Evolutionary conservation across 2,888 invertebrate species (phyloP).

Genomic region (Scaptomyza polygonia): DNA sequence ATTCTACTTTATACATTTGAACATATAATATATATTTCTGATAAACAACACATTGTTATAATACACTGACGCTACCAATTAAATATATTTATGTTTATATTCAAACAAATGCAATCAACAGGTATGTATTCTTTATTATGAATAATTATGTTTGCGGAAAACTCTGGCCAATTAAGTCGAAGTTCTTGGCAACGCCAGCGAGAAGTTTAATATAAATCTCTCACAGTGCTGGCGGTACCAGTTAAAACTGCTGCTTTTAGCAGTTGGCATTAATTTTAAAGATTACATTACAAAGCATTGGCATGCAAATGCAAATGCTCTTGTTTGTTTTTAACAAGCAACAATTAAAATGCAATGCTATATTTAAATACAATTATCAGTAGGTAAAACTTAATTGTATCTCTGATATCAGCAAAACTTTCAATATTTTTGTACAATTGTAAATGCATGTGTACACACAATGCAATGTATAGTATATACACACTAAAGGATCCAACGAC

Average conservation of each 20-base stretch:
- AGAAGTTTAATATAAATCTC: constrained; percentile 84
- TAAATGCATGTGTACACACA: constrained; percentile 44
- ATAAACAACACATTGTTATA: background rate
- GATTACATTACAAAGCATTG: constrained; percentile 49
- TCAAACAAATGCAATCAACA: constrained; percentile 20
- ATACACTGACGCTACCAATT: background rate
- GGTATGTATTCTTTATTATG: constrained; percentile 17
- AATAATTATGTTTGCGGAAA: constrained; percentile 26
- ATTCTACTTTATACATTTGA: no score
- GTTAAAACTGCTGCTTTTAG: constrained; percentile 34
- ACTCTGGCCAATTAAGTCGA: constrained; percentile 39
- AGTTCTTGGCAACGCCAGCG: constrained; percentile 51
- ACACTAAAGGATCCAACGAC: constrained; percentile 37
- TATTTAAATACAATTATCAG: constrained; percentile 61
- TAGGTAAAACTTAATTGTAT: constrained; percentile 71
- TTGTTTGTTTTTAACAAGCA: constrained; percentile 42
- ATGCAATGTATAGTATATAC: constrained; percentile 22
- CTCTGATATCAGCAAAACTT: constrained; percentile 35
- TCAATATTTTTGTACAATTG: constrained; percentile 60
- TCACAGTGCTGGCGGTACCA: constrained; percentile 51
- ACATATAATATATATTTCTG: background rate
- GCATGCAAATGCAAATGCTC: constrained; percentile 34
- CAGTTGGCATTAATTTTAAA: constrained; percentile 44
- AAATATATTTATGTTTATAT: background rate
- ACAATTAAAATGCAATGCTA: constrained; percentile 32